Percentiles rank a stretch among this genome's conserved stretches.
These are phyloP conservation scores for Puntigrus tetrazona DNA, from an alignment of 2,113 vertebrate genomes.

Conservation along the genomic window DNA sequence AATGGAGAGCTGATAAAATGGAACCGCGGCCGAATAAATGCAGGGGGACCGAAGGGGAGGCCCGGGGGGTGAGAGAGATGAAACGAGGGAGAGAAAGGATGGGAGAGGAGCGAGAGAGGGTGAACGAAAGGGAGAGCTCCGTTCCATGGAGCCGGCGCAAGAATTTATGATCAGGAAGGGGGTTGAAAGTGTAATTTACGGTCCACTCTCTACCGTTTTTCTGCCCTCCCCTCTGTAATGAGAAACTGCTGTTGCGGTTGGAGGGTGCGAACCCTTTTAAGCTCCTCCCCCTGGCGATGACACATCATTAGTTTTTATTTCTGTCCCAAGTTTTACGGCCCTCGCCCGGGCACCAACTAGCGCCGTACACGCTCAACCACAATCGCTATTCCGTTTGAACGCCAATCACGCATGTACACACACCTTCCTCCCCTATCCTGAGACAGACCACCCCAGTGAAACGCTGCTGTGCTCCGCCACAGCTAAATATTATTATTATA, in stretches of 20 bases:
- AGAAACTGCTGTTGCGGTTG: conserved; percentile 77
- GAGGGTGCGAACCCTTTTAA: conserved; percentile 60
- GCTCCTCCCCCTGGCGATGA: conserved; percentile 74
- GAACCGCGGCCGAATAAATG: neutral
- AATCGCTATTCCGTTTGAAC: conserved; percentile 31
- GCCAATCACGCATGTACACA: conserved; percentile 36
- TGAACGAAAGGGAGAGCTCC: conserved; percentile 65
- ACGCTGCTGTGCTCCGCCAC: neutral
- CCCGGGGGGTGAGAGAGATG: conserved; percentile 41
- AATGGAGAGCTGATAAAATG: neutral
- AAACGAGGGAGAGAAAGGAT: conserved; percentile 38
- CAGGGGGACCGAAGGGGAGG: conserved; percentile 43
- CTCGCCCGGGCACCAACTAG: conserved; percentile 66
- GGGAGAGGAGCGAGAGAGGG: conserved; percentile 17
- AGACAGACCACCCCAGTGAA: conserved; percentile 5
- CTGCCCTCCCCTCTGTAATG: conserved; percentile 76
- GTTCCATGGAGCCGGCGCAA: conserved; percentile 66
- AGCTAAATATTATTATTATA: neutral
- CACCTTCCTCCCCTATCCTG: conserved; percentile 45
- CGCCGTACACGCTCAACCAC: conserved; percentile 60
- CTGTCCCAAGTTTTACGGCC: conserved; percentile 73
- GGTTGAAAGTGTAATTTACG: conserved; percentile 77
- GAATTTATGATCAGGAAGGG: conserved; percentile 76
- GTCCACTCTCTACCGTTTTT: conserved; percentile 71
- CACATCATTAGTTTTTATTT: conserved; percentile 81